These are phyloP conservation scores for Chaenogobius annularis DNA, from an alignment of 2,113 vertebrate genomes.

Conservation along the genomic window DNA sequence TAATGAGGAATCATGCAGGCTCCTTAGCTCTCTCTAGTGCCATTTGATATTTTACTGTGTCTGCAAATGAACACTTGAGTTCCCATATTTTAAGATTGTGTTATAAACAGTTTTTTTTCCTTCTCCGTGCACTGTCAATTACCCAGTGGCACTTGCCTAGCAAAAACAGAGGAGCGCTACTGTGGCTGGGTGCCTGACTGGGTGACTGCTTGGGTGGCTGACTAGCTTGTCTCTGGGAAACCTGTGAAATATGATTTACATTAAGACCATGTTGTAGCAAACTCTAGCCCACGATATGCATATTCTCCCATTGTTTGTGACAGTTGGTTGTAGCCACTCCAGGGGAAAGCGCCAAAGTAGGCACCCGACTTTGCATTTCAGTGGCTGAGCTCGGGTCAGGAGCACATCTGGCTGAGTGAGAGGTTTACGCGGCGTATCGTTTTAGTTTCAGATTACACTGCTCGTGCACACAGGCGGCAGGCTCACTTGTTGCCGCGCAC, in stretches of 20 bases:
- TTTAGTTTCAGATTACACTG: slow-evolving; percentile 44
- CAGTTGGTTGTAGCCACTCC: slow-evolving; percentile 71
- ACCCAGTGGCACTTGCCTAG: slow-evolving; percentile 47
- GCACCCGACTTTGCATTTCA: slow-evolving; percentile 75
- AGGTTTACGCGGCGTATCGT: slow-evolving; percentile 51
- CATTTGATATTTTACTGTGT: slow-evolving; percentile 64
- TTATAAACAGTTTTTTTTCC: slow-evolving; percentile 45
- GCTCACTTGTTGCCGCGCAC: slow-evolving; percentile 71
- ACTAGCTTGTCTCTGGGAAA: slow-evolving; percentile 64
- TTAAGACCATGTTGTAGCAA: slow-evolving; percentile 75
- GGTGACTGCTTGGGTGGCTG: slow-evolving; percentile 45
- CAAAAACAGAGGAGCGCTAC: slow-evolving; percentile 36
- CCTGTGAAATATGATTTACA: slow-evolving; percentile 76
- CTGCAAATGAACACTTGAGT: slow-evolving; percentile 59
- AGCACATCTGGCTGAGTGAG: slow-evolving; percentile 74
- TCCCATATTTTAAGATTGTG: slow-evolving; percentile 57
- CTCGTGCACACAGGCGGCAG: slow-evolving; percentile 8
- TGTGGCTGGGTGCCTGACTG: slow-evolving; percentile 54
- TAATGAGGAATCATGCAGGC: slow-evolving; percentile 61
- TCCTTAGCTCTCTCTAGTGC: slow-evolving; percentile 44
- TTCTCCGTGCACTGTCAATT: slow-evolving; percentile 60
- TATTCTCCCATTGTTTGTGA: slow-evolving; percentile 76
- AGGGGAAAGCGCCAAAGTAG: slow-evolving; percentile 49
- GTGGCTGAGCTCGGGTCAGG: slow-evolving; percentile 70
- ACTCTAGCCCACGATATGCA: slow-evolving; percentile 69